Percentiles rank a stretch among this genome's conserved stretches.
These are phyloP conservation scores for Dendrolimus kikuchii DNA, from an alignment of 1,140 invertebrate species.

Conservation along the genomic window DNA sequence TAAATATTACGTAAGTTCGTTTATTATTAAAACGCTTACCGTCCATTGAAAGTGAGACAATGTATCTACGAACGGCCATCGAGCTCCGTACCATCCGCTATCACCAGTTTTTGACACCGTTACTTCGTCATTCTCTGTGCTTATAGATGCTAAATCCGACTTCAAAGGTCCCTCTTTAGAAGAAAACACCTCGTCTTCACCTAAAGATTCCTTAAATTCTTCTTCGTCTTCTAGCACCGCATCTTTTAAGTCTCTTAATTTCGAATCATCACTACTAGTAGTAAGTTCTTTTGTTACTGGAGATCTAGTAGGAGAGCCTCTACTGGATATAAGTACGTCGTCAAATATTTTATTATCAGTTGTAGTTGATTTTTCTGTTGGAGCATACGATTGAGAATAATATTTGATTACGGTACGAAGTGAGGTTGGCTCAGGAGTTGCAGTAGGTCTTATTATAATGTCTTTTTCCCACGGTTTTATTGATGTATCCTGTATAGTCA, in stretches of 20 bases:
- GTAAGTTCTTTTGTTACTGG: conserved; percentile 31
- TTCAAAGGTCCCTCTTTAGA: conserved; percentile 40
- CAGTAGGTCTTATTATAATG: conserved; percentile 48
- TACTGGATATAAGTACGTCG: conserved; percentile 52
- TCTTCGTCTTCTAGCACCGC: conserved; percentile 60
- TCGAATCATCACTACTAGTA: conserved; percentile 33
- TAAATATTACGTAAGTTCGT: conserved; percentile 11
- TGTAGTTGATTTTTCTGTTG: conserved; percentile 37
- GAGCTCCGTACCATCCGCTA: conserved; percentile 48
- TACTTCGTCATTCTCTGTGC: conserved; percentile 51
- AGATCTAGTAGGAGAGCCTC: conserved; percentile 31
- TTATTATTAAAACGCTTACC: conserved; percentile 56
- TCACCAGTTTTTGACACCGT: conserved; percentile 57
- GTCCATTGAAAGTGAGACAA: conserved; percentile 78
- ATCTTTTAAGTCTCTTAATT: conserved; percentile 54
- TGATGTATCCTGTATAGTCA: conserved; percentile 44
- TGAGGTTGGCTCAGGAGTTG: conserved; percentile 42
- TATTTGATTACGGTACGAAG: conserved; percentile 39
- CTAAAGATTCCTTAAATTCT: conserved; percentile 60
- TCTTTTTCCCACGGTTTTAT: conserved; percentile 55
- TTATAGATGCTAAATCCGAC: conserved; percentile 26
- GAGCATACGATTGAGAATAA: conserved; percentile 34
- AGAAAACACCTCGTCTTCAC: conserved; percentile 63
- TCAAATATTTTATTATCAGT: conserved; percentile 37
- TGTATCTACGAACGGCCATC: conserved; percentile 77